Percentiles rank a stretch among this genome's conserved stretches.
These are phyloP conservation scores for Oegoconia quadripuncta DNA, from an alignment of 2,888 invertebrate genomes.

Conservation along the genomic window DNA sequence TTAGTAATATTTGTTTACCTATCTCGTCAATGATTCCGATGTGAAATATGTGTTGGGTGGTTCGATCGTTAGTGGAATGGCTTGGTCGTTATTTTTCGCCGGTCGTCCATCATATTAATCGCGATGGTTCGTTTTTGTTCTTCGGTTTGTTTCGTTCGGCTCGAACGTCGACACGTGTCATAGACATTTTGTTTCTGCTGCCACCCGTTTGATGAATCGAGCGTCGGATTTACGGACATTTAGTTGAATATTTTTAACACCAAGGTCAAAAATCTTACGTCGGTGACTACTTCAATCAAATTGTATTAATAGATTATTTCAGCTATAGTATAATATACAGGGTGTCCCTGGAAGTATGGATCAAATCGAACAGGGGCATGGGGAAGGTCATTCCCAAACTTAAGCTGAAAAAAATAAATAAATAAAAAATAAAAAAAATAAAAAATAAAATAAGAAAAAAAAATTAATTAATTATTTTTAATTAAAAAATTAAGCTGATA, in stretches of 20 bases:
- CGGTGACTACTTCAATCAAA: no score
- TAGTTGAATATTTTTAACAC: background rate
- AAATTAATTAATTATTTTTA: no score
- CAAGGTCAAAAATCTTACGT: no score
- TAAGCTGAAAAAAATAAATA: no score
- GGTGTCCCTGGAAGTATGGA: no score
- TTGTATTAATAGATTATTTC: no score
- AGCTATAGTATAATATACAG: no score
- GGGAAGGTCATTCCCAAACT: no score
- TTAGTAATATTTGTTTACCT: conserved; percentile 3
- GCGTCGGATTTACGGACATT: background rate
- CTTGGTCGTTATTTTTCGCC: conserved; percentile 10
- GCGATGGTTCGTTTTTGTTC: conserved; percentile 44
- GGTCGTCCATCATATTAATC: conserved; percentile 60
- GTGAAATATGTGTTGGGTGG: conserved; percentile 10
- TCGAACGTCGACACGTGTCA: conserved; percentile 49
- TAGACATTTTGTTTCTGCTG: conserved; percentile 46
- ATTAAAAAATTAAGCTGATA: no score
- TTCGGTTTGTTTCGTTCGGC: conserved; percentile 31
- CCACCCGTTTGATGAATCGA: conserved; percentile 19
- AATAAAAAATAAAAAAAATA: no score
- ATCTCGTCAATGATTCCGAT: conserved; percentile 3
- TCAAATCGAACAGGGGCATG: no score
- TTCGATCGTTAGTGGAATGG: conserved; percentile 10
- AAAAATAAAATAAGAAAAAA: no score